These are phyloP conservation scores for Trichopoda pennipes DNA, from an alignment of 2,888 invertebrate species.

Conservation along the genomic window DNA sequence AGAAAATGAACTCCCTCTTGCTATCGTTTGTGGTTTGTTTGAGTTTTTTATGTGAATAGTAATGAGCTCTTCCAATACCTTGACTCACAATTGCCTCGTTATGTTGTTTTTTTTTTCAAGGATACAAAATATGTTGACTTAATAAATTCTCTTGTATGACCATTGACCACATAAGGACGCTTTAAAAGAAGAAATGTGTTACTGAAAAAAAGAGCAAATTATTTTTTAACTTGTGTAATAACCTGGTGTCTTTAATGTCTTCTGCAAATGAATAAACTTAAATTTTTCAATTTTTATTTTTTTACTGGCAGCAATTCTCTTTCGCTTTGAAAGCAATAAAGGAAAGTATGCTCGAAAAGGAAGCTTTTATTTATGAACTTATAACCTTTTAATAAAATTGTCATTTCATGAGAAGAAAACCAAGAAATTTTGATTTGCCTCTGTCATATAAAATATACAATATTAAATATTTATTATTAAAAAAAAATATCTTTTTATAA, in stretches of 20 bases:
- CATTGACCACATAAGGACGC: slow-evolving; percentile 35
- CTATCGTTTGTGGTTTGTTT: background rate
- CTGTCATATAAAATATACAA: no score
- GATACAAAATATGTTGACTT: background rate
- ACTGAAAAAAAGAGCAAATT: slow-evolving; percentile 57
- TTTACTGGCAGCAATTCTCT: no score
- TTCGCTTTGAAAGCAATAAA: no score
- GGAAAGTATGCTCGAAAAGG: no score
- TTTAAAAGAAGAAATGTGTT: slow-evolving; percentile 42
- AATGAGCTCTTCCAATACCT: background rate
- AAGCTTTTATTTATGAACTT: no score
- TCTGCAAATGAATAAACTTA: no score
- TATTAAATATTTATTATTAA: no score
- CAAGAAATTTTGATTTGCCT: no score
- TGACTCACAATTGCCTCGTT: background rate
- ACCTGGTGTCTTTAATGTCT: slow-evolving; percentile 5
- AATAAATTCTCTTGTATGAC: slow-evolving; percentile 14
- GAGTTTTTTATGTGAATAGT: background rate
- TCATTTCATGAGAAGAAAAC: no score
- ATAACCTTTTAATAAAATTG: no score
- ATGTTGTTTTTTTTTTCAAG: background rate
- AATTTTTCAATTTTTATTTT: no score
- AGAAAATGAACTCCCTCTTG: background rate
- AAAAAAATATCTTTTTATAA: no score
- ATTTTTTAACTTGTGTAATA: slow-evolving; percentile 27